Percentiles rank a stretch among this genome's conserved stretches.
phyloP scores from a whole-genome alignment of 2,888 invertebrate genomes.

The Yponomeuta evonymella region DNA sequence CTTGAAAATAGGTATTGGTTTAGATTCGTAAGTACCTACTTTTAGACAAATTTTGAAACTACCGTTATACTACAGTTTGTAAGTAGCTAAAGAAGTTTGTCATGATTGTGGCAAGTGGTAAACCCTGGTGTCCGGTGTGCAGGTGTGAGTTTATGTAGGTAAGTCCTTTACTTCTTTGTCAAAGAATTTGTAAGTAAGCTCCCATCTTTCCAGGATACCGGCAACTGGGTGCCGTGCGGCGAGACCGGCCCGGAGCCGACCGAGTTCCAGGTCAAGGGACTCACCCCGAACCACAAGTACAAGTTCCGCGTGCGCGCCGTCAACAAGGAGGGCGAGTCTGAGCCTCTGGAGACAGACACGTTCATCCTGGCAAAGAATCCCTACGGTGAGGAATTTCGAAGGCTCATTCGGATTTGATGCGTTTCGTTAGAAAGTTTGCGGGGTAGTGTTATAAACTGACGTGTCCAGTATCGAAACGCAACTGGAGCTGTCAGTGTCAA shows the following conservation, averaged over 20 bases:
- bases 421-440: neutral
- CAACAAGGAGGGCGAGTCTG: conserved; percentile 98
- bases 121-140: too few relatives aligned
- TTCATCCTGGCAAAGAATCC: conserved; percentile 96
- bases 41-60: too few relatives aligned
- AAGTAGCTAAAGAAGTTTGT: too few relatives aligned
- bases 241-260: conserved; percentile 90
- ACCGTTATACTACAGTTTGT: too few relatives aligned
- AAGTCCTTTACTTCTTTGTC: too few relatives aligned
- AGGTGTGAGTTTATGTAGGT: too few relatives aligned
- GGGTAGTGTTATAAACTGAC: neutral
- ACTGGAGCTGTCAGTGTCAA: neutral
- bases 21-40: too few relatives aligned
- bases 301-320: conserved; percentile 98
- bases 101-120: too few relatives aligned
- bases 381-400: conserved; percentile 79
- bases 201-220: conserved; percentile 80
- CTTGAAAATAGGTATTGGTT: too few relatives aligned
- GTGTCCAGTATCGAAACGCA: neutral
- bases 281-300: conserved; percentile 97
- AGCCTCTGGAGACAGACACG: conserved; percentile 93
- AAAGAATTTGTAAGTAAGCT: too few relatives aligned
- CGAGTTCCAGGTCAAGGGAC: conserved; percentile 89
- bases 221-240: conserved; percentile 96
- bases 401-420: neutral